Evolutionary conservation across 2,113 vertebrate genomes (phyloP).

Genomic region (Psammodynastes pulverulentus): DNA sequence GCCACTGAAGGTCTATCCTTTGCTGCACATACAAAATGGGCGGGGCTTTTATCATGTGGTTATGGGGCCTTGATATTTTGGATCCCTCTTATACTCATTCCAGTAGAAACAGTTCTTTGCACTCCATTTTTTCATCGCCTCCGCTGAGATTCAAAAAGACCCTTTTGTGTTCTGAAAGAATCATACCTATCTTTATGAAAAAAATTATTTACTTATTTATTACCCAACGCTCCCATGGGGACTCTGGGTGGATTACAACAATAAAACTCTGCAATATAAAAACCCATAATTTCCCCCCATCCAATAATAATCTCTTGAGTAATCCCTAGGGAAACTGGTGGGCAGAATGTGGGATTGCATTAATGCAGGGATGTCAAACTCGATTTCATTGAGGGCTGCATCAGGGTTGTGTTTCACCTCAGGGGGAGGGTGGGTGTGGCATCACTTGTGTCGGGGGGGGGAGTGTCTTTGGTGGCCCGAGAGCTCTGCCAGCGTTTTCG

Average conservation of each 20-base stretch:
- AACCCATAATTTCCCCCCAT: not conserved
- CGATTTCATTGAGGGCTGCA: too few relatives aligned
- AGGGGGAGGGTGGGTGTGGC: too few relatives aligned
- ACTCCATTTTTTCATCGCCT: not conserved
- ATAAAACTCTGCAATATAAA: not conserved
- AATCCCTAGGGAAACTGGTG: not conserved
- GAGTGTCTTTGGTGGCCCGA: too few relatives aligned
- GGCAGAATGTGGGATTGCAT: not conserved
- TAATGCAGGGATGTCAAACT: too few relatives aligned
- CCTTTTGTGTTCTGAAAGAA: not conserved
- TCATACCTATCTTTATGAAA: not conserved
- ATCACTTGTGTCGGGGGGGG: too few relatives aligned
- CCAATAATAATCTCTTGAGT: not conserved
- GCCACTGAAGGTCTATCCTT: not conserved
- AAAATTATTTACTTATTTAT: not conserved
- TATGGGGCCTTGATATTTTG: not conserved
- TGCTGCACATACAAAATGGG: not conserved
- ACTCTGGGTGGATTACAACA: not conserved
- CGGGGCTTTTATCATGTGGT: not conserved
- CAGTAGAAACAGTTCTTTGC: not conserved
- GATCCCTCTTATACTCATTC: not conserved
- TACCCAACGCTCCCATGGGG: not conserved
- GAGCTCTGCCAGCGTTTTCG: too few relatives aligned
- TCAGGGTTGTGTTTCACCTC: too few relatives aligned
- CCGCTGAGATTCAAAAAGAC: not conserved